Conservation (phyloP, 30 jellyfish, hydroid and myxozoan genomes). For the Haliclystus octoradiatus region DNA sequence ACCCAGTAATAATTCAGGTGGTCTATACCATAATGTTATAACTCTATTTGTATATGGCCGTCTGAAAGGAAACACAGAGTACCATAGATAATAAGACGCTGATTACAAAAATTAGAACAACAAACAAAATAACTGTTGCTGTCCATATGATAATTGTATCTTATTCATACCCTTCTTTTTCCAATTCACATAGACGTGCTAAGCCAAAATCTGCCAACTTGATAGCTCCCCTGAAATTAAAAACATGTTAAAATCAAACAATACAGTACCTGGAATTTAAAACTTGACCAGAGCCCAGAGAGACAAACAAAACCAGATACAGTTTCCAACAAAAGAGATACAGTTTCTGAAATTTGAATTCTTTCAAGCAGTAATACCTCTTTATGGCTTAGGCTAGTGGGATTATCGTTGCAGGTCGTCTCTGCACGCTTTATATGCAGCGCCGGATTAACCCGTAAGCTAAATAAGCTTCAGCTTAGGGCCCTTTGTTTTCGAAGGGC, state of each 20-base stretch:
- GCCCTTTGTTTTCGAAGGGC: no score
- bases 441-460: no score
- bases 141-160: background rate
- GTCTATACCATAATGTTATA: slow-evolving; percentile 95
- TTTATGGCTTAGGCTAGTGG: no score
- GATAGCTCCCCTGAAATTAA: slow-evolving; percentile 81
- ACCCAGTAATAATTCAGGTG: slow-evolving; percentile 95
- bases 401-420: no score
- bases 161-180: slow-evolving; percentile 93
- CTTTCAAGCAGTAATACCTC: no score
- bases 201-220: slow-evolving; percentile 97
- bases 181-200: slow-evolving; percentile 86
- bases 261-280: background rate
- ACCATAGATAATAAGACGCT: no score
- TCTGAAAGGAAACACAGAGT: slow-evolving; percentile 20
- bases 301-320: background rate
- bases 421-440: no score
- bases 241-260: background rate
- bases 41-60: slow-evolving; percentile 96
- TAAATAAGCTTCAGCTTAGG: no score
- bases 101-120: no score
- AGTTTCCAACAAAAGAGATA: no score
- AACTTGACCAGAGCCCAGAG: background rate
- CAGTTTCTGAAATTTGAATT: no score
- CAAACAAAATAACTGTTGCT: no score